These are phyloP conservation scores for Pomacea canaliculata DNA, from an alignment of 2,888 invertebrate genomes.

Conservation along the genomic window DNA sequence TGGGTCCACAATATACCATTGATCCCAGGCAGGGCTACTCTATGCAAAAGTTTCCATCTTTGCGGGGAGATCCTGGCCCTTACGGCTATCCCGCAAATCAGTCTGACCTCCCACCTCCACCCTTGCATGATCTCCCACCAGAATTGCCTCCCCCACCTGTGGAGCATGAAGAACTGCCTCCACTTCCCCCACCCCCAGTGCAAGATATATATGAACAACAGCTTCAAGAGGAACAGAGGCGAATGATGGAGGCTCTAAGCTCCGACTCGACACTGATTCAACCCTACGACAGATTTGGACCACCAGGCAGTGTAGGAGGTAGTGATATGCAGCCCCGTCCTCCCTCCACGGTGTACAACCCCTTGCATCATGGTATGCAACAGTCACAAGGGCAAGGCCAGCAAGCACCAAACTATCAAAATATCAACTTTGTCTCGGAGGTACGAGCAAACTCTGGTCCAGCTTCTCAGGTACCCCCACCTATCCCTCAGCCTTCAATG, in stretches of 20 bases:
- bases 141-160: constrained; percentile 68
- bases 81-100: constrained; percentile 53
- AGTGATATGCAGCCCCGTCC: no score
- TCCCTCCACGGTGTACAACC: background rate
- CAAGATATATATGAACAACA: constrained; percentile 74
- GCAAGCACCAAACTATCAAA: constrained; percentile 41
- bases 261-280: background rate
- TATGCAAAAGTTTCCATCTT: constrained; percentile 41
- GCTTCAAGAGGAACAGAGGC: constrained; percentile 64
- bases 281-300: constrained; percentile 14
- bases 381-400: constrained; percentile 6
- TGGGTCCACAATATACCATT: background rate
- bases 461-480: constrained; percentile 24
- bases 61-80: constrained; percentile 69
- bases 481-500: constrained; percentile 33
- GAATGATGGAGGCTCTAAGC: constrained; percentile 42
- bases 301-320: background rate
- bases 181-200: constrained; percentile 72
- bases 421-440: constrained; percentile 35
- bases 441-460: constrained; percentile 29
- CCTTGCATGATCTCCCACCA: constrained; percentile 69
- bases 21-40: constrained; percentile 13
- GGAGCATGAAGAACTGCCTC: constrained; percentile 57
- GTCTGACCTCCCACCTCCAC: constrained; percentile 59
- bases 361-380: constrained; percentile 7